These are phyloP conservation scores for Microplitis demolitor DNA, from an alignment of 1,140 invertebrate genomes.

Conservation along the genomic window DNA sequence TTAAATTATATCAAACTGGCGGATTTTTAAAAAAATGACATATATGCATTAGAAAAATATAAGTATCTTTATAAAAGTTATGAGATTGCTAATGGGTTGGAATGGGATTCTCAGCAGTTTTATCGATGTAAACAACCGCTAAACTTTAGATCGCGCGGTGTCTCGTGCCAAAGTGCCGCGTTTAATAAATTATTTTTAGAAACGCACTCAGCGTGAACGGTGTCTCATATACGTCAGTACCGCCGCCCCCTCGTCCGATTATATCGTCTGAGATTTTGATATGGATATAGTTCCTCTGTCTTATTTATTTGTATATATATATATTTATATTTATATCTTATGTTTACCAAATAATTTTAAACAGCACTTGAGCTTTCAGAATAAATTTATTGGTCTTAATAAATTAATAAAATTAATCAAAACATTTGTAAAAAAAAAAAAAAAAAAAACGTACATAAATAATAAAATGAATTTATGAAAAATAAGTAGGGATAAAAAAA, in stretches of 20 bases:
- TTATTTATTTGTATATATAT: no score
- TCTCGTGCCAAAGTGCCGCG: conserved; percentile 46
- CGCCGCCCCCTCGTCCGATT: not conserved
- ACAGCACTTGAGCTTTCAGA: not conserved
- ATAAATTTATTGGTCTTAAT: not conserved
- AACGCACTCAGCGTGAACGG: conserved; percentile 45
- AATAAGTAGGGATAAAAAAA: no score
- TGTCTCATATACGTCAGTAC: conserved; percentile 41
- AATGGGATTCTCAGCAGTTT: conserved; percentile 50
- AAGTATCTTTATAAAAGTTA: conserved; percentile 30
- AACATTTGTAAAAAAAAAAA: not conserved
- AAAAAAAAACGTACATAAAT: not conserved
- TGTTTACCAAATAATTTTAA: not conserved
- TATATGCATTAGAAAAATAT: no score
- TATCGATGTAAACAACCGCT: conserved; percentile 57
- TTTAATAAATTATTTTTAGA: conserved; percentile 45
- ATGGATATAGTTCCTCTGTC: not conserved
- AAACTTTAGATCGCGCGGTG: conserved; percentile 34
- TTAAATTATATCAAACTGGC: not conserved
- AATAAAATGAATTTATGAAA: no score
- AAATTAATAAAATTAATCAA: not conserved
- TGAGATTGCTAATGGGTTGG: conserved; percentile 45
- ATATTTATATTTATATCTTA: no score
- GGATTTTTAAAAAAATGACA: not conserved
- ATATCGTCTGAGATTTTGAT: not conserved